phyloP scores from a whole-genome alignment of 2,797 vertebrate genomes.

The Poecile montanus region DNA sequence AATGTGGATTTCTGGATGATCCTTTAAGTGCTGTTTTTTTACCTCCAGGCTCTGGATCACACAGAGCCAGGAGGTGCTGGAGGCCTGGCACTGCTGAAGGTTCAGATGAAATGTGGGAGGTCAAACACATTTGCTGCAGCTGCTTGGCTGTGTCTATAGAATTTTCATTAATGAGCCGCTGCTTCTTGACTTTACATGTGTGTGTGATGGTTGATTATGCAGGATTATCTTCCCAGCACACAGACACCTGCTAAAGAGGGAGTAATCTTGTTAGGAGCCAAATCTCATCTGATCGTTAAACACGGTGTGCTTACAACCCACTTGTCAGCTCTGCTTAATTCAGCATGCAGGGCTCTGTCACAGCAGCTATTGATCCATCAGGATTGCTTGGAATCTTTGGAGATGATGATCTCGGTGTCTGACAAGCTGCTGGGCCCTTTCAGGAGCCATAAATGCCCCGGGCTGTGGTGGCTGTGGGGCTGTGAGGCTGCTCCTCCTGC shows the following conservation, averaged over 20 bases:
- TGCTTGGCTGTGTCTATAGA: neutral
- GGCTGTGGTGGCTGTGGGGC: too few species aligned
- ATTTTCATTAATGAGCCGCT: neutral
- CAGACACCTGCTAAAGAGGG: neutral
- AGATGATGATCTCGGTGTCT: slow-evolving; percentile 10
- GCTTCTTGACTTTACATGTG: neutral
- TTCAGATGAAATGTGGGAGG: neutral
- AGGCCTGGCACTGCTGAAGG: neutral
- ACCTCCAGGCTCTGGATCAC: neutral
- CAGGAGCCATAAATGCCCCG: neutral
- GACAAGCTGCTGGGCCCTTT: neutral
- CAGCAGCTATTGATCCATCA: slow-evolving; percentile 1
- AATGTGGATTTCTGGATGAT: neutral
- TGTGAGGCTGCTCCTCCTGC: neutral
- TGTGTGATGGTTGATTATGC: neutral
- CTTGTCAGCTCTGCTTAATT: slow-evolving; percentile 41
- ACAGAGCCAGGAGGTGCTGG: neutral
- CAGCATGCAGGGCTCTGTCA: slow-evolving; percentile 11
- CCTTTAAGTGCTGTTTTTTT: fast-evolving
- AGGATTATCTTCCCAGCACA: neutral
- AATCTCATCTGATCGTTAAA: slow-evolving; percentile 31
- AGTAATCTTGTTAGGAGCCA: neutral
- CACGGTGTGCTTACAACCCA: neutral
- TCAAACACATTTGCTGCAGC: neutral
- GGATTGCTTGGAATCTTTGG: neutral